Evolutionary conservation across 2,888 invertebrate genomes (phyloP).

Genomic region (Drosophila suboccidentalis): DNA sequence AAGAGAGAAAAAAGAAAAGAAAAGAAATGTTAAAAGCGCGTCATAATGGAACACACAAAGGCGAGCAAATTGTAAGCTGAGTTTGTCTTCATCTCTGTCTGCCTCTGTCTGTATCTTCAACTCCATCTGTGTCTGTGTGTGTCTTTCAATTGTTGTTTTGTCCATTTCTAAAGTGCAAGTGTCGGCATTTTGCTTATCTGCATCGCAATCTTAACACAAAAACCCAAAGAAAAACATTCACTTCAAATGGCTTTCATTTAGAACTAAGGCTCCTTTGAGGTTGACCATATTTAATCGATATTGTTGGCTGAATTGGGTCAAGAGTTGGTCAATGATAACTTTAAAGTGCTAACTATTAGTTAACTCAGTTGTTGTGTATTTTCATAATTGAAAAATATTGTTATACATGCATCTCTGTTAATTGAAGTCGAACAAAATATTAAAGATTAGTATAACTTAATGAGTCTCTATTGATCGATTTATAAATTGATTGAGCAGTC

Average conservation of each 20-base stretch:
- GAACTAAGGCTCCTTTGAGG: constrained; percentile 4
- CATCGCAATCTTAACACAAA: constrained; percentile 32
- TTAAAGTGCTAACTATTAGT: neutral
- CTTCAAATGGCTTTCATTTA: constrained; percentile 15
- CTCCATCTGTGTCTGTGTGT: neutral
- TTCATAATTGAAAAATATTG: neutral
- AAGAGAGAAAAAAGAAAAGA: neutral
- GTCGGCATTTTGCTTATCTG: constrained; percentile 32
- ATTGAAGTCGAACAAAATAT: no score
- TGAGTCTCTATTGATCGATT: no score
- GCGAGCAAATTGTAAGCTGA: constrained; percentile 43
- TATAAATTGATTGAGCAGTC: no score
- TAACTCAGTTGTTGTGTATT: neutral
- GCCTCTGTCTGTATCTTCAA: neutral
- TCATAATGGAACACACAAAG: constrained; percentile 62
- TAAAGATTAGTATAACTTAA: no score
- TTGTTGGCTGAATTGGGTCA: constrained; percentile 5
- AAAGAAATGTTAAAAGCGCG: constrained; percentile 40
- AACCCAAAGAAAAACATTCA: constrained; percentile 20
- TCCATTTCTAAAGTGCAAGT: constrained; percentile 33
- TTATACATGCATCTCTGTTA: neutral
- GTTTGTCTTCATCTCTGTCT: constrained; percentile 6
- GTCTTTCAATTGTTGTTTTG: constrained; percentile 14
- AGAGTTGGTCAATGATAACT: neutral
- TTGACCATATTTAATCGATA: constrained; percentile 25